A percentile compares a stretch with the other conserved stretches of the same genome.
These are phyloP conservation scores for Acromyrmex heyeri DNA, from an alignment of 1,140 invertebrate species.

Conservation along the genomic window DNA sequence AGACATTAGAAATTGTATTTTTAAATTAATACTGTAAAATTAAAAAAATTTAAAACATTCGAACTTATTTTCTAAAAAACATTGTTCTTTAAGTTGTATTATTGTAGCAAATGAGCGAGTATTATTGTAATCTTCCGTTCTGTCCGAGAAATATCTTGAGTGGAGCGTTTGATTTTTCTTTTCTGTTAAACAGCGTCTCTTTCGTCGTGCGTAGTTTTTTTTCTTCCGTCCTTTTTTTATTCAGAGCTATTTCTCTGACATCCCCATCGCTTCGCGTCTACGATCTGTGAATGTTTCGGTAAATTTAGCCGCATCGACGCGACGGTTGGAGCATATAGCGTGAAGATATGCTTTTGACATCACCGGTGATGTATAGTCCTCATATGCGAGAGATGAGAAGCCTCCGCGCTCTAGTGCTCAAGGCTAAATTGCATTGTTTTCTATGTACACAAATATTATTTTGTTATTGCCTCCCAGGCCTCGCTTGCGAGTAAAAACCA, in stretches of 20 bases:
- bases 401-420: conserved; percentile 20
- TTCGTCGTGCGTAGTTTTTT: not conserved
- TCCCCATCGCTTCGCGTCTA: conserved; percentile 33
- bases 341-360: conserved; percentile 61
- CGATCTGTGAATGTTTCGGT: conserved; percentile 45
- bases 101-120: not conserved
- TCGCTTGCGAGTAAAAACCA: not conserved
- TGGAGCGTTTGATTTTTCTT: not conserved
- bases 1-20: no score
- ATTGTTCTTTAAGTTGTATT: no score
- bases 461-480: conserved; percentile 30
- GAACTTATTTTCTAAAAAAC: no score
- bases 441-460: conserved; percentile 56
- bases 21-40: no score
- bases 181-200: not conserved
- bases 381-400: conserved; percentile 41
- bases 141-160: not conserved
- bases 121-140: not conserved
- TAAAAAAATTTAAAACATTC: no score
- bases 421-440: conserved; percentile 61
- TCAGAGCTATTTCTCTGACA: conserved; percentile 24
- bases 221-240: not conserved
- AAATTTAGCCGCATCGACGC: conserved; percentile 56
- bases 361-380: conserved; percentile 54
- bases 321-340: not conserved